These are phyloP conservation scores for Avahi laniger DNA, from an alignment of 2,797 vertebrate genomes.

Conservation along the genomic window DNA sequence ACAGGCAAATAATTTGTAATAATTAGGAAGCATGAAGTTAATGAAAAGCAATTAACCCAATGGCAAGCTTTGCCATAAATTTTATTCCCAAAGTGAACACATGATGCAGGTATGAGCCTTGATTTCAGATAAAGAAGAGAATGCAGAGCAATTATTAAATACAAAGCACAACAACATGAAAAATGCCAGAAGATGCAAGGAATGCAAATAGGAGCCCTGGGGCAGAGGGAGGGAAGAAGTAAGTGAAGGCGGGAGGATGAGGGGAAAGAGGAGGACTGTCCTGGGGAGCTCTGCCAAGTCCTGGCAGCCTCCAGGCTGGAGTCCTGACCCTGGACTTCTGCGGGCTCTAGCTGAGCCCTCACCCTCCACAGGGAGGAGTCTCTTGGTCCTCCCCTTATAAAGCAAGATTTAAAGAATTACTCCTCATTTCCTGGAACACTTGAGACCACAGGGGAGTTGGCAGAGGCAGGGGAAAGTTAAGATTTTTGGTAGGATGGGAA, in stretches of 20 bases:
- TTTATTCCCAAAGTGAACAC: constrained; percentile 22
- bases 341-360: background rate
- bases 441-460: constrained; percentile 49
- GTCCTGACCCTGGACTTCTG: background rate
- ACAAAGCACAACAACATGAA: background rate
- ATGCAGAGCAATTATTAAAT: constrained; percentile 48
- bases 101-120: background rate
- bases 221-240: background rate
- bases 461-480: constrained; percentile 14
- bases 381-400: background rate
- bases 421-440: constrained; percentile 61
- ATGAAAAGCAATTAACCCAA: constrained; percentile 48
- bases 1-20: constrained; percentile 57
- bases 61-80: background rate
- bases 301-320: background rate
- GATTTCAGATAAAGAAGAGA: constrained; percentile 56
- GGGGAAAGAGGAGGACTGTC: background rate
- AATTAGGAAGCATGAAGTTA: constrained; percentile 29
- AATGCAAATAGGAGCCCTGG: background rate
- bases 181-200: constrained; percentile 37
- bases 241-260: background rate
- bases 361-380: background rate
- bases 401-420: constrained; percentile 37
- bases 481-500: background rate
- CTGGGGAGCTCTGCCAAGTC: background rate